Evolutionary conservation across 2,113 vertebrate genomes (phyloP).

Genomic region (Cochlearius cochlearius): DNA sequence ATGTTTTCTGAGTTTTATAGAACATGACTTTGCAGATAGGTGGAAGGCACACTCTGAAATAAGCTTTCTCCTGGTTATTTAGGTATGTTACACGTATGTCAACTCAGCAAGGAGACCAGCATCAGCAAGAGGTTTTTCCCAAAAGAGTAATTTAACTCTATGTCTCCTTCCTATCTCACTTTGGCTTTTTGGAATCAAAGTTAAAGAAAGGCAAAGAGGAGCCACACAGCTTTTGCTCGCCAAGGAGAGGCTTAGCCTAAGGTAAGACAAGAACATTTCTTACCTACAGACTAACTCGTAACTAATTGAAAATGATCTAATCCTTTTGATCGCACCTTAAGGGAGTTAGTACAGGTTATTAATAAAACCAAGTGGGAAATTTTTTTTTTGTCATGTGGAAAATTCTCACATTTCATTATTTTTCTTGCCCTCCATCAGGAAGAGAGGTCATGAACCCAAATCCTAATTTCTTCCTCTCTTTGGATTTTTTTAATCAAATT

Average conservation of each 20-base stretch:
- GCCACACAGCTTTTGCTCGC: background rate
- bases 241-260: background rate
- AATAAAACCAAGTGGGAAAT: background rate
- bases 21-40: background rate
- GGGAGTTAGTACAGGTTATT: background rate
- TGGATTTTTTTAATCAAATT: background rate
- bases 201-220: background rate
- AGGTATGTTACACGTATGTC: background rate
- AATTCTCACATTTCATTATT: background rate
- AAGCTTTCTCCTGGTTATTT: background rate
- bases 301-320: background rate
- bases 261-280: background rate
- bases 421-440: background rate
- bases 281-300: background rate
- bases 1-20: background rate
- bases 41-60: background rate
- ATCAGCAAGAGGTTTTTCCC: background rate
- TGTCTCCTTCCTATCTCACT: background rate
- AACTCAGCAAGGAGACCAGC: background rate
- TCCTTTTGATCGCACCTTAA: background rate
- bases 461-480: background rate
- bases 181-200: background rate
- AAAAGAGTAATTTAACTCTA: too few relatives aligned
- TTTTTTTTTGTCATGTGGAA: background rate
- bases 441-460: background rate